These are phyloP conservation scores for Pseudorectes ferrugineus DNA, from an alignment of 2,113 vertebrate genomes.

Conservation along the genomic window DNA sequence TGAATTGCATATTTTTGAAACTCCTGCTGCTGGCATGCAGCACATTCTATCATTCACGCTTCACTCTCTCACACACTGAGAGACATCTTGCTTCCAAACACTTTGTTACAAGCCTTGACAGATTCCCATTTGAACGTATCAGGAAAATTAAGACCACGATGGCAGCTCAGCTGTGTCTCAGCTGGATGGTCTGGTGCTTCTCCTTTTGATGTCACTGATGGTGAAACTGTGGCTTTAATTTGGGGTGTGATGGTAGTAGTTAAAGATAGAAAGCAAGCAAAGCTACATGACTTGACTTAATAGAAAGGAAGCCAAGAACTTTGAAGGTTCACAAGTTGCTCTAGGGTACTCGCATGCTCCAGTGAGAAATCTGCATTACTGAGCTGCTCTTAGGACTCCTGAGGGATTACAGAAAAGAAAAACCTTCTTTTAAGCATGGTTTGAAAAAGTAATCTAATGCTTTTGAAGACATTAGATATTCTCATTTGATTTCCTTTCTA, in stretches of 20 bases:
- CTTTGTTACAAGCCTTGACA: background rate
- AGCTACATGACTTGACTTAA: background rate
- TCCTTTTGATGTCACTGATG: background rate
- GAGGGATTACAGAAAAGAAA: background rate
- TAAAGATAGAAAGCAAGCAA: background rate
- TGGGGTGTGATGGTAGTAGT: background rate
- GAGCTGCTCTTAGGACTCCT: background rate
- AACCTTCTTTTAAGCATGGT: background rate
- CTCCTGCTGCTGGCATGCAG: background rate
- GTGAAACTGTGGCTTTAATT: background rate
- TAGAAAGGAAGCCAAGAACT: background rate
- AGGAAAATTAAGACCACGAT: background rate
- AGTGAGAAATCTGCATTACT: background rate
- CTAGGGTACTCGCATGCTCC: background rate
- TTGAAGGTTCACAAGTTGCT: background rate
- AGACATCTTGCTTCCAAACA: background rate
- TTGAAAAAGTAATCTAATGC: background rate
- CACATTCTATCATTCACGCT: background rate
- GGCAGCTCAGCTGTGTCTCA: background rate
- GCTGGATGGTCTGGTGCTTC: background rate
- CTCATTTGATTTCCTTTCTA: background rate
- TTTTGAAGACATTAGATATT: background rate
- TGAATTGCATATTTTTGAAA: background rate
- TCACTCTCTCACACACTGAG: background rate
- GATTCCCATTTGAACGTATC: background rate